Conservation (phyloP, 2,797 vertebrate genomes). For the Gadopsis marmoratus region DNA sequence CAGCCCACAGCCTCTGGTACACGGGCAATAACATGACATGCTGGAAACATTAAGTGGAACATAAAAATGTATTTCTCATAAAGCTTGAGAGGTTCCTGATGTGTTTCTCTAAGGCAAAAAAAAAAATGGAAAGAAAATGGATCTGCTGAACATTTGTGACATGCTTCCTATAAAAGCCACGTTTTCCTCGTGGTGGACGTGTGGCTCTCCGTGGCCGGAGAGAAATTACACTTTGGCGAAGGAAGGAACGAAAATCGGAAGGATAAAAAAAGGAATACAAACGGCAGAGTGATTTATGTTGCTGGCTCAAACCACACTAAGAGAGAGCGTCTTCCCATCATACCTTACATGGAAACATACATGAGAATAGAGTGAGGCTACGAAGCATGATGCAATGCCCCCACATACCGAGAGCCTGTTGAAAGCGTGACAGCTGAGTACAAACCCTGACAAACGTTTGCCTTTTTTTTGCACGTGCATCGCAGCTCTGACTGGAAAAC, state of each 20-base stretch:
- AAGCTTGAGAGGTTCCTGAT: constrained; percentile 80
- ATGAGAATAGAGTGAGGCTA: constrained; percentile 66
- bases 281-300: constrained; percentile 77
- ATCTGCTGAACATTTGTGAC: constrained; percentile 70
- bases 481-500: constrained; percentile 33
- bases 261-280: constrained; percentile 52
- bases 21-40: constrained; percentile 63
- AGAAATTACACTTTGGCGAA: constrained; percentile 64
- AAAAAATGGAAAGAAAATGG: constrained; percentile 58
- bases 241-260: constrained; percentile 46
- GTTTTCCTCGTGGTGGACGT: constrained; percentile 37
- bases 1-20: constrained; percentile 50
- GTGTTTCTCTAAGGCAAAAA: constrained; percentile 64
- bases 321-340: constrained; percentile 73
- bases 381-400: constrained; percentile 75
- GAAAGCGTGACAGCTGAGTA: constrained; percentile 71
- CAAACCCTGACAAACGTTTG: constrained; percentile 54
- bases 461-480: constrained; percentile 58
- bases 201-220: constrained; percentile 53
- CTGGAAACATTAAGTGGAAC: constrained; percentile 79
- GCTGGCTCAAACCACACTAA: constrained; percentile 65
- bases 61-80: constrained; percentile 82
- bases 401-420: constrained; percentile 53
- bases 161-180: constrained; percentile 63
- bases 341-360: constrained; percentile 83